phyloP scores from a whole-genome alignment of 1,140 invertebrate species.

The Galleria mellonella region DNA sequence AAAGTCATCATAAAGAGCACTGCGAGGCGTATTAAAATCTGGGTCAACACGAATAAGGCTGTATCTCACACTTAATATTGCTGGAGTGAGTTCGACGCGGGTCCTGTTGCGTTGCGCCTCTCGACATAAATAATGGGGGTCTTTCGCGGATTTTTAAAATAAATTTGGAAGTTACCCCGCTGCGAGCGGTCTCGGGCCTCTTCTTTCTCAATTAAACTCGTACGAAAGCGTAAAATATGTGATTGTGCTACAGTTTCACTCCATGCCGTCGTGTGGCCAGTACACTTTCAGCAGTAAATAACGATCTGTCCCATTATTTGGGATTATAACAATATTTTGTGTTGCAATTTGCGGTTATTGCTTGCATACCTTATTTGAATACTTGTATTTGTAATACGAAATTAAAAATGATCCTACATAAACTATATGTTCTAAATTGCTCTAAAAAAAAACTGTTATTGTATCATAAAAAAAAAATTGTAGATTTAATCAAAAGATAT shows the following conservation, averaged over 20 bases:
- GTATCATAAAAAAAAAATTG: too few species aligned
- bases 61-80: conserved; percentile 70
- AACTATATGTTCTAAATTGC: conserved; percentile 1
- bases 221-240: conserved; percentile 70
- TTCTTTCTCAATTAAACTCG: conserved; percentile 66
- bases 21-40: conserved; percentile 54
- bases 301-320: conserved; percentile 62
- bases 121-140: conserved; percentile 62
- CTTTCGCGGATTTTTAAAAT: conserved; percentile 59
- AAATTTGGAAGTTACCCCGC: conserved; percentile 63
- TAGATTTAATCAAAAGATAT: too few species aligned
- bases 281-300: conserved; percentile 53
- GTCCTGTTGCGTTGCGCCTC: conserved; percentile 43
- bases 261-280: conserved; percentile 23
- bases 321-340: conserved; percentile 62
- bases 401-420: not conserved
- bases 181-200: conserved; percentile 50
- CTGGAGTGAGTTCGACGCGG: conserved; percentile 29
- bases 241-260: conserved; percentile 64
- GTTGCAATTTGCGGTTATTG: conserved; percentile 46
- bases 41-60: conserved; percentile 55
- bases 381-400: not conserved
- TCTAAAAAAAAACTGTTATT: not conserved
- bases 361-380: conserved; percentile 1
- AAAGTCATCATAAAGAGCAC: conserved; percentile 69